Percentiles rank a stretch among this genome's conserved stretches.
Conservation (phyloP, 2,888 invertebrate genomes). For the Leptothorax acervorum region DNA sequence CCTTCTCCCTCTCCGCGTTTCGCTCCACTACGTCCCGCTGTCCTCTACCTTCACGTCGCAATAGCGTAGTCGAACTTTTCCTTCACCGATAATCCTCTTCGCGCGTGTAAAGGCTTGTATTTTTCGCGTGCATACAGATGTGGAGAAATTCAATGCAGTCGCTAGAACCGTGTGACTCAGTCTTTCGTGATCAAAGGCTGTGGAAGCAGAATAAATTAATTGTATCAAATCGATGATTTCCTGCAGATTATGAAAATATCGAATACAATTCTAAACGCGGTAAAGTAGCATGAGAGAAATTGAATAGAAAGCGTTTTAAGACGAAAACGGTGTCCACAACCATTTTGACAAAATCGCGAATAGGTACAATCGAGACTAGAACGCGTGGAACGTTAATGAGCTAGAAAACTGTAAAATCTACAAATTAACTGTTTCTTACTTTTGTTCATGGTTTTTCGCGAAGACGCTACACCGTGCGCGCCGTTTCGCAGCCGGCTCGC, state of each 20-base stretch:
- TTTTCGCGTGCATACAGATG: conserved; percentile 45
- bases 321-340: no score
- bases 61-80: conserved; percentile 63
- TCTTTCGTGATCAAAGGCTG: not conserved
- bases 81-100: conserved; percentile 41
- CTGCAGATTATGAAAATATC: not conserved
- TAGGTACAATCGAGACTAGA: not conserved
- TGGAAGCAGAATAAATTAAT: not conserved
- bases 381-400: not conserved
- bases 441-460: not conserved
- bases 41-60: conserved; percentile 55
- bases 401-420: conserved; percentile 2
- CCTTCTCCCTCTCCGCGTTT: conserved; percentile 42
- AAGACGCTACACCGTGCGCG: conserved; percentile 22
- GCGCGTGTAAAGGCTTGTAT: conserved; percentile 61
- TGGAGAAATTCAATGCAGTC: not conserved
- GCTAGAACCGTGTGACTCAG: not conserved
- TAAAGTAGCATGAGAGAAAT: not conserved
- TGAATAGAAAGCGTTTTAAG: not conserved
- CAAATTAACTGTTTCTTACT: not conserved
- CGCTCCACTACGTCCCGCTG: conserved; percentile 59
- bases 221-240: not conserved
- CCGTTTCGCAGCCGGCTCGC: conserved; percentile 60
- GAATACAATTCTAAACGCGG: not conserved
- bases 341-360: not conserved